phyloP scores from a whole-genome alignment of 1,140 invertebrate species.

The Campoletis sonorensis region DNA sequence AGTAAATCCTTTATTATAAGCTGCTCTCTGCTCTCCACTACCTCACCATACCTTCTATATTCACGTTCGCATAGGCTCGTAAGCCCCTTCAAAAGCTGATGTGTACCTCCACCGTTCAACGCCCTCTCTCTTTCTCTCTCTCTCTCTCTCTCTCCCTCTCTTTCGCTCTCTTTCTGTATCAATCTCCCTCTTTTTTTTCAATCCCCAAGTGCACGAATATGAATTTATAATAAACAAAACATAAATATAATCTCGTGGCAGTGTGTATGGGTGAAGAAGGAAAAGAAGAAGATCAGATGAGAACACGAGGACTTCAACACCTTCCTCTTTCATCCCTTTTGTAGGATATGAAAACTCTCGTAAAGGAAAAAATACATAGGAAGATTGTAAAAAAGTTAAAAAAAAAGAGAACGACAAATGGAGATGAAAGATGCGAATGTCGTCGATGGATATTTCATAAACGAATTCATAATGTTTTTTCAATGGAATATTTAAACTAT shows the following conservation, averaged over 20 bases:
- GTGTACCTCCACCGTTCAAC: background rate
- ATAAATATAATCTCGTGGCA: background rate
- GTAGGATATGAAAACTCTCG: too few species aligned
- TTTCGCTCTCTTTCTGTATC: background rate
- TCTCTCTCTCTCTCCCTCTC: background rate
- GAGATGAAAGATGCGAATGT: too few species aligned
- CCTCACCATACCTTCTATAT: background rate
- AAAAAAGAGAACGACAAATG: too few species aligned
- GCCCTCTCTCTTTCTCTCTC: background rate
- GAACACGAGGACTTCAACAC: too few species aligned
- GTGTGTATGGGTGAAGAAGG: background rate
- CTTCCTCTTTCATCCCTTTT: too few species aligned
- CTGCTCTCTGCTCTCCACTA: background rate
- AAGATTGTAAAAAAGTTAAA: too few species aligned
- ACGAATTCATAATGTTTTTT: too few species aligned
- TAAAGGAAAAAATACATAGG: too few species aligned
- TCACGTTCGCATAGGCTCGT: background rate
- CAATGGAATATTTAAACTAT: too few species aligned
- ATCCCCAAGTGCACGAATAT: background rate
- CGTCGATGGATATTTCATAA: too few species aligned
- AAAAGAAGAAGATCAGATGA: background rate
- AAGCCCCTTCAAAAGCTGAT: constrained; percentile 26
- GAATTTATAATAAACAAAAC: background rate
- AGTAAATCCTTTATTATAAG: constrained; percentile 32
- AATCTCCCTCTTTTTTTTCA: background rate